Conservation (phyloP, 2,888 invertebrate genomes). For the Aspidiotus destructor region DNA sequence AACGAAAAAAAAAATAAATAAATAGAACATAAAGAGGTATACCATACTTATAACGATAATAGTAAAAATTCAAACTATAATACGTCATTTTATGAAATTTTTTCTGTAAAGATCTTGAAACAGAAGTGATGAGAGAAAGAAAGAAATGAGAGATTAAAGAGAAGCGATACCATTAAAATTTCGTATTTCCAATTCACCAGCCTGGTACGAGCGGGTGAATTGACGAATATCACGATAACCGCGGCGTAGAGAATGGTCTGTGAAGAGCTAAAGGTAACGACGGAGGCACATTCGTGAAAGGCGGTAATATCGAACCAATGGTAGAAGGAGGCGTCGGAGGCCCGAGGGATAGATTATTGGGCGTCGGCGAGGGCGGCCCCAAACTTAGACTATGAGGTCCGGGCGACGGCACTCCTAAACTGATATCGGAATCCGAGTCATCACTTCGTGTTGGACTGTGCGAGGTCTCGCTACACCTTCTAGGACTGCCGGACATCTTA, state of each 20-base stretch:
- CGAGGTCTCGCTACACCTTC: slow-evolving; percentile 36
- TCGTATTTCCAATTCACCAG: slow-evolving; percentile 32
- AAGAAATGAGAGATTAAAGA: slow-evolving; percentile 4
- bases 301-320: slow-evolving; percentile 12
- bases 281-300: slow-evolving; percentile 36
- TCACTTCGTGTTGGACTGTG: slow-evolving; percentile 38
- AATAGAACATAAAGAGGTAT: slow-evolving; percentile 10
- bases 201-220: slow-evolving; percentile 37
- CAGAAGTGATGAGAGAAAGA: not conserved
- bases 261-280: slow-evolving; percentile 37
- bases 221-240: slow-evolving; percentile 39
- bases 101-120: slow-evolving; percentile 5
- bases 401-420: slow-evolving; percentile 39
- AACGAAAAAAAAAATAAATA: slow-evolving; percentile 25
- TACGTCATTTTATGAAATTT: slow-evolving; percentile 11
- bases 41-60: slow-evolving; percentile 5
- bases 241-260: slow-evolving; percentile 38
- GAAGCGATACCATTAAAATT: slow-evolving; percentile 3
- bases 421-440: slow-evolving; percentile 39
- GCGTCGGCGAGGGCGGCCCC: slow-evolving; percentile 22
- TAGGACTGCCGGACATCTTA: slow-evolving; percentile 32
- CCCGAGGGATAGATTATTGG: slow-evolving; percentile 17
- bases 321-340: slow-evolving; percentile 23
- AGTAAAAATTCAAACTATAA: slow-evolving; percentile 17
- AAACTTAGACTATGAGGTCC: slow-evolving; percentile 35